phyloP scores from a whole-genome alignment of 2,888 invertebrate genomes.

The Zootermopsis nevadensis region DNA sequence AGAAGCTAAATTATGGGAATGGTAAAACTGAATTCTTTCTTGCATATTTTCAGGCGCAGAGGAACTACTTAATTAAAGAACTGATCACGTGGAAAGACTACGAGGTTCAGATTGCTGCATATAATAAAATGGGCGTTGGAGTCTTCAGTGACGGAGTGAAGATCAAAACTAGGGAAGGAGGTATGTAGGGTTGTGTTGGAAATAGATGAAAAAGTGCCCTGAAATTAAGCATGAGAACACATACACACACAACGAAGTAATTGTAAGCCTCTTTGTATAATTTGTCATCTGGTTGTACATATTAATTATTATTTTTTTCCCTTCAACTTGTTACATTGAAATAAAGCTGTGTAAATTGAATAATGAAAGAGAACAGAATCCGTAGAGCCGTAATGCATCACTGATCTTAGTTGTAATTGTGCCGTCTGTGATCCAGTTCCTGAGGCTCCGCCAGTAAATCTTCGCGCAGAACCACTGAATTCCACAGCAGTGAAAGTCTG shows the following conservation, averaged over 20 bases:
- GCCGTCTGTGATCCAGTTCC: conserved; percentile 71
- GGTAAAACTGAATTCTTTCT: neutral
- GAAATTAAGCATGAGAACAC: too few relatives aligned
- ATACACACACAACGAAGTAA: too few relatives aligned
- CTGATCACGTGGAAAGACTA: conserved; percentile 99
- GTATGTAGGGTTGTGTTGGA: conserved; percentile 60
- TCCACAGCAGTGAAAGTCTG: conserved; percentile 86
- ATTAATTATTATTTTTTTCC: too few relatives aligned
- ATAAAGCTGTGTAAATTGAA: too few relatives aligned
- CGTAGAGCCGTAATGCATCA: neutral
- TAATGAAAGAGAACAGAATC: neutral
- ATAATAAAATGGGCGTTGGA: conserved; percentile 96
- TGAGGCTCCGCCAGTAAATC: conserved; percentile 88
- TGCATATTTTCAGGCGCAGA: conserved; percentile 71
- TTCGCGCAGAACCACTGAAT: conserved; percentile 81
- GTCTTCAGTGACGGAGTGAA: conserved; percentile 90
- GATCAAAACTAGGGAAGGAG: conserved; percentile 95
- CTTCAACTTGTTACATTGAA: neutral
- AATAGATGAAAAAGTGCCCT: too few relatives aligned
- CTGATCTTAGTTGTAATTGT: neutral
- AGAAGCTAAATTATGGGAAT: too few relatives aligned
- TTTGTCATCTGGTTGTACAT: too few relatives aligned
- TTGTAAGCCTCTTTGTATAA: too few relatives aligned
- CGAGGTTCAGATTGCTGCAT: conserved; percentile 95
- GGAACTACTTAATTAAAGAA: conserved; percentile 90